These are phyloP conservation scores for Ormia ochracea DNA, from an alignment of 2,888 invertebrate species.

Conservation along the genomic window DNA sequence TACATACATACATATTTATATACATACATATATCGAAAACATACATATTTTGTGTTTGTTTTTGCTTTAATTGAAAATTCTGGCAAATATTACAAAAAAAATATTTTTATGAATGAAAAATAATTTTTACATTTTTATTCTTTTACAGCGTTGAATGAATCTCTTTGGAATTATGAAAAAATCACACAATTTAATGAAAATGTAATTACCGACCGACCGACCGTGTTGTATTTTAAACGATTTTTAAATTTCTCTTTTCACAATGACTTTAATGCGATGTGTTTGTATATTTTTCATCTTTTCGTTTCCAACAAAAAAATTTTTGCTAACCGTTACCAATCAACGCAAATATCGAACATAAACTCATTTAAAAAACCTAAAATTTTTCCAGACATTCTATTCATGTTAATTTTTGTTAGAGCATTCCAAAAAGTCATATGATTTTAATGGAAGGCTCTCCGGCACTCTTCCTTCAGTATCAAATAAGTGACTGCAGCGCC, in stretches of 20 bases:
- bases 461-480: neutral
- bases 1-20: neutral
- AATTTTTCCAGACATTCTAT: conserved; percentile 49
- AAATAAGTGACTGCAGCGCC: conserved; percentile 32
- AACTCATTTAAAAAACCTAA: conserved; percentile 73
- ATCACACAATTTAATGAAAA: neutral
- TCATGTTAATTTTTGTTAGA: conserved; percentile 4
- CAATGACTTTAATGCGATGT: conserved; percentile 9
- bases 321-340: conserved; percentile 73
- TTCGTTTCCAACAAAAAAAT: neutral
- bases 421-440: conserved; percentile 22
- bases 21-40: too few species aligned
- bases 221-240: conserved; percentile 17
- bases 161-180: neutral
- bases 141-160: neutral
- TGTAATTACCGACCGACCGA: conserved; percentile 46
- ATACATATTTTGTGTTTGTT: too few species aligned
- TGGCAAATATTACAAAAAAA: too few species aligned
- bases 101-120: too few species aligned
- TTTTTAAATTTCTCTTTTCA: neutral
- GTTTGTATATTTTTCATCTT: conserved; percentile 18
- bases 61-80: too few species aligned
- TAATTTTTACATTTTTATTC: conserved; percentile 8
- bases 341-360: conserved; percentile 77
- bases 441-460: neutral